Conservation (phyloP, 2,797 vertebrate species). For the Lerista edwardsae region DNA sequence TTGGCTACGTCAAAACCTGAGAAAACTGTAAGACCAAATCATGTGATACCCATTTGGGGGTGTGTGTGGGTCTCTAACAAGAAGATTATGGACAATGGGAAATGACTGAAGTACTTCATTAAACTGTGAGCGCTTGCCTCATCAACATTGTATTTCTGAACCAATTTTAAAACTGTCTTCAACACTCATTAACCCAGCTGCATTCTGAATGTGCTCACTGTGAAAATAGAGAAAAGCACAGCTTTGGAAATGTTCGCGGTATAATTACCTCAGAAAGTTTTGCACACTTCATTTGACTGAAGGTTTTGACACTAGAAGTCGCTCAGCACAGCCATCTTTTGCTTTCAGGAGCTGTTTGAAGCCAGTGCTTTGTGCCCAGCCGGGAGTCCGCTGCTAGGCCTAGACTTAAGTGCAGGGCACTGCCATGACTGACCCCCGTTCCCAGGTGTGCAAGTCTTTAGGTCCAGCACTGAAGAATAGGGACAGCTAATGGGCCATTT, state of each 20-base stretch:
- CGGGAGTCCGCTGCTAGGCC: background rate
- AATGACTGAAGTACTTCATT: constrained; percentile 33
- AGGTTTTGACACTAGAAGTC: constrained; percentile 22
- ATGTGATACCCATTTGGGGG: background rate
- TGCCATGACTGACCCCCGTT: background rate
- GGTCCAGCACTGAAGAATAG: too few species aligned
- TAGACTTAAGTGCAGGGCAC: background rate
- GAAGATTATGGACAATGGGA: constrained; percentile 11
- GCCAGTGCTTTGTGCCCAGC: background rate
- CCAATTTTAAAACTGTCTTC: constrained; percentile 57
- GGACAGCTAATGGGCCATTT: background rate
- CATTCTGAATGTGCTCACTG: constrained; percentile 32
- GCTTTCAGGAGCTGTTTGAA: background rate
- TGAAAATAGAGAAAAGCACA: constrained; percentile 49
- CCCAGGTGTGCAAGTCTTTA: background rate
- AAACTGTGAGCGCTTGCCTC: constrained; percentile 32
- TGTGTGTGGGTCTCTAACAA: constrained; percentile 6
- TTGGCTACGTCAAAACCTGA: background rate
- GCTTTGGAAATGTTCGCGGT: constrained; percentile 37
- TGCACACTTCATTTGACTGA: constrained; percentile 56
- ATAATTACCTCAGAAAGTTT: constrained; percentile 45
- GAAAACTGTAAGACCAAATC: constrained; percentile 26
- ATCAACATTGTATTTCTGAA: constrained; percentile 41
- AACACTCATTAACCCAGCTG: constrained; percentile 54
- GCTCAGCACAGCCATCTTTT: background rate